Percentiles rank a stretch among this genome's conserved stretches.
Evolutionary conservation across 2,797 vertebrate genomes (phyloP).

Genomic region (Tangara arthus): DNA sequence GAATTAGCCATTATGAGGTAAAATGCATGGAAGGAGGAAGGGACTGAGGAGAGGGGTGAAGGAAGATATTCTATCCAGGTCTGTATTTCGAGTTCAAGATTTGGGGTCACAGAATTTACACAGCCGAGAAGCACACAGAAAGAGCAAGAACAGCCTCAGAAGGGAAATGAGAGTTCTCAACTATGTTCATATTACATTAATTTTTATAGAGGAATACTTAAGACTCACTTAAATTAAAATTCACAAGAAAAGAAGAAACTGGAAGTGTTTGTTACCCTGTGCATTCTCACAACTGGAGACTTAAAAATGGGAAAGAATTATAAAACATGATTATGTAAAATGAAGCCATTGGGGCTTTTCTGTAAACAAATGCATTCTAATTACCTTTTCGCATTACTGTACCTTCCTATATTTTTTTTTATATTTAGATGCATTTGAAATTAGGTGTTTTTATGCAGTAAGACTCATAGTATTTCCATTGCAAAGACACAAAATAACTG

Average conservation of each 20-base stretch:
- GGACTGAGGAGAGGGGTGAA: not conserved
- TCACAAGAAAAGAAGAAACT: not conserved
- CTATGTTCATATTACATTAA: not conserved
- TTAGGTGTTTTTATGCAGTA: not conserved
- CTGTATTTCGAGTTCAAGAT: not conserved
- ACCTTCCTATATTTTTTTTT: not conserved
- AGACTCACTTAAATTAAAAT: constrained; percentile 12
- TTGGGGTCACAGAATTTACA: not conserved
- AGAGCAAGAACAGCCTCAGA: not conserved
- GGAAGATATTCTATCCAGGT: not conserved
- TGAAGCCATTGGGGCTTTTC: not conserved
- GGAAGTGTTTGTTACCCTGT: not conserved
- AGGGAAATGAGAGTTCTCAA: not conserved
- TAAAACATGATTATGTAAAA: not conserved
- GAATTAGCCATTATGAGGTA: not conserved
- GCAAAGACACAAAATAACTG: not conserved
- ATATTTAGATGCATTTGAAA: not conserved
- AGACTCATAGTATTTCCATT: not conserved
- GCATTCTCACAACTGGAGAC: not conserved
- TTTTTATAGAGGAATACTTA: not conserved
- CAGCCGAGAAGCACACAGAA: not conserved
- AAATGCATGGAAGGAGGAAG: not conserved
- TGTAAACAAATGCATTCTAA: not conserved
- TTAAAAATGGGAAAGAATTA: not conserved
- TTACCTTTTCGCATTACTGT: not conserved